Evolutionary conservation across 2,888 invertebrate genomes (phyloP).

Genomic region (Silvanus unidentatus): DNA sequence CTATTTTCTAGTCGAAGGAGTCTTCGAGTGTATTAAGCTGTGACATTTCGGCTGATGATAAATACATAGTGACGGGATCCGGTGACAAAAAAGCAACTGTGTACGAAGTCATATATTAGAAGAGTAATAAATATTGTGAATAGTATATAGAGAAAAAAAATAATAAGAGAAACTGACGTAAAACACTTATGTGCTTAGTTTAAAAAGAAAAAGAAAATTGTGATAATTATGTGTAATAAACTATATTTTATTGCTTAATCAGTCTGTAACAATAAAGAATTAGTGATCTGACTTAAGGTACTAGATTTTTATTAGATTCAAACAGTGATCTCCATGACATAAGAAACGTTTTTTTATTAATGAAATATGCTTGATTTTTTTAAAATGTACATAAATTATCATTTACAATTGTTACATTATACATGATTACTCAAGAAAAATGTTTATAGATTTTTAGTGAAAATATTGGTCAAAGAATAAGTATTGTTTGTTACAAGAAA

Average conservation of each 20-base stretch:
- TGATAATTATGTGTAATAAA: slow-evolving; percentile 41
- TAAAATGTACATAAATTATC: slow-evolving; percentile 13
- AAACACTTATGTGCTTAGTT: slow-evolving; percentile 22
- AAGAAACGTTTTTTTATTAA: slow-evolving; percentile 19
- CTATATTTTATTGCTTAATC: slow-evolving; percentile 16
- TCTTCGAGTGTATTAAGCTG: slow-evolving; percentile 96
- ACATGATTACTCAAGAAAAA: background rate
- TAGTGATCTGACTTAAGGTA: slow-evolving; percentile 37
- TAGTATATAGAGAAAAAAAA: slow-evolving; percentile 7
- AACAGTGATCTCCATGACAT: slow-evolving; percentile 43
- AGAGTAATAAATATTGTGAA: slow-evolving; percentile 19
- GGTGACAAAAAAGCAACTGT: slow-evolving; percentile 98
- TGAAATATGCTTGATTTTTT: slow-evolving; percentile 25
- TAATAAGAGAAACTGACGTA: slow-evolving; percentile 7
- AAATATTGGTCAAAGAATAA: too few species aligned
- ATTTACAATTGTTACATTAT: slow-evolving; percentile 3
- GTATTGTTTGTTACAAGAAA: background rate
- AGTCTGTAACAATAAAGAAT: slow-evolving; percentile 25
- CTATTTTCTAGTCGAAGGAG: slow-evolving; percentile 77
- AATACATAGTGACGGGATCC: slow-evolving; percentile 95
- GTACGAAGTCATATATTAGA: slow-evolving; percentile 92
- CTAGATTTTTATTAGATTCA: slow-evolving; percentile 29
- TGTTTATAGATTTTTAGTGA: too few species aligned
- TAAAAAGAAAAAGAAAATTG: slow-evolving; percentile 32
- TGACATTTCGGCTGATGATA: slow-evolving; percentile 96